Evolutionary conservation across 2,113 vertebrate genomes (phyloP).

Genomic region (Struthidea cinerea): DNA sequence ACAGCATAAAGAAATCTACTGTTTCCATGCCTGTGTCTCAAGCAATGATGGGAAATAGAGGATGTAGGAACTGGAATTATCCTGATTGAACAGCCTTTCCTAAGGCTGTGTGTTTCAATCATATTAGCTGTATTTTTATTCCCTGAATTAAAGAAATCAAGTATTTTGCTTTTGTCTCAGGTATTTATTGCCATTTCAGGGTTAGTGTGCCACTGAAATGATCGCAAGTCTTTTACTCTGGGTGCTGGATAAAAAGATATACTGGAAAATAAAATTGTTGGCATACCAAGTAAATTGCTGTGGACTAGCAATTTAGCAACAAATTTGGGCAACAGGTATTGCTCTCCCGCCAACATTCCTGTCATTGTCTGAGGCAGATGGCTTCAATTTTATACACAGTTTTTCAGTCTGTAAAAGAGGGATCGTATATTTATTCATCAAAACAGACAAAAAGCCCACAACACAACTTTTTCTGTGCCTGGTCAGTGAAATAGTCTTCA

Average conservation of each 20-base stretch:
- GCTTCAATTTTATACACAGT: background rate
- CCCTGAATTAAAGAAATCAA: background rate
- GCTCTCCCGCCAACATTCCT: background rate
- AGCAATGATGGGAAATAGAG: background rate
- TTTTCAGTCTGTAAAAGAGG: conserved; percentile 7
- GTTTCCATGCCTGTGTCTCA: background rate
- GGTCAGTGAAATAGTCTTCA: background rate
- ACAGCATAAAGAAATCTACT: background rate
- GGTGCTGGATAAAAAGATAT: background rate
- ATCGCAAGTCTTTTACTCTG: background rate
- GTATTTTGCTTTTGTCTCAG: background rate
- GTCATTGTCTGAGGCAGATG: conserved; percentile 16
- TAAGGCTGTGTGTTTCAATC: background rate
- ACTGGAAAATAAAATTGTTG: background rate
- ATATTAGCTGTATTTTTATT: background rate
- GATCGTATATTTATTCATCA: background rate
- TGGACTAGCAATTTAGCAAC: background rate
- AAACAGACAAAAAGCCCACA: background rate
- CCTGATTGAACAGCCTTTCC: background rate
- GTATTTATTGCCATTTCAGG: background rate
- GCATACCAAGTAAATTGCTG: background rate
- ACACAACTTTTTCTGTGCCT: background rate
- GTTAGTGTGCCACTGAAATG: background rate
- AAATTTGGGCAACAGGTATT: conserved; percentile 41
- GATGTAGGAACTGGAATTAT: background rate